Evolutionary conservation across 2,888 invertebrate genomes (phyloP), one percentile per base, ranked within the genome.

Genomic region (Drosophila quinaria): DNA sequence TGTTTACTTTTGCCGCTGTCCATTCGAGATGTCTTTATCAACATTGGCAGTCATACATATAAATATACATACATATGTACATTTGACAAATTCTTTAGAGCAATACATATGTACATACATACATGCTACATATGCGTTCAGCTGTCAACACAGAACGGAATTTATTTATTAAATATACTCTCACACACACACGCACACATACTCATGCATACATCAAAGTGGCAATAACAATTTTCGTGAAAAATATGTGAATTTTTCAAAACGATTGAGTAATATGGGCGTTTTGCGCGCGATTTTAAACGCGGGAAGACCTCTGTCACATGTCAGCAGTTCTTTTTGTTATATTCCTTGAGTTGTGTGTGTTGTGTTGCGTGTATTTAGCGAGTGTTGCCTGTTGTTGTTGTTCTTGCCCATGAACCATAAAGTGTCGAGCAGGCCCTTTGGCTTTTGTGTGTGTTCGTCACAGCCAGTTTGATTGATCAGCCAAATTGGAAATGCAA

Each of bases 41-140:
- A 81, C 77, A 77, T 52, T 41, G 42, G 46, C 63, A 46, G 35
- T 10, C 17, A 44, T 29, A 15, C 8, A 50, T n/a, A n/a, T n/a
- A n/a, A n/a, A n/a, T n/a, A n/a, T 52, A 46, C 46, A 29, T 31
- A 50, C 46, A 13, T 47, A 31, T 37, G 13, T 49, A 42, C 33
- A 29, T 81, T 84, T 85, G 86, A 84, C 84, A 84, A 84, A 84
- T 77, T 74, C 66, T 47, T 75, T 42, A 19, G 50, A 66, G 25
- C 46, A 42, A 63, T 50, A 51, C 50, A 37, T 49, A 56, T 25
- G 39, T 52, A 60, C 31, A 19, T 29, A 61, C 33, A 31, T 35
- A 61, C 39, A 31, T 35, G 25, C 41, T 59, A 39, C 11, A 22
- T 22, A 69, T 72, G 56, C 65, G 58, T 62, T 67, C 74, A 63